Evolutionary conservation across 2,888 invertebrate species (phyloP).

Genomic region (Calameuta pallipes): DNA sequence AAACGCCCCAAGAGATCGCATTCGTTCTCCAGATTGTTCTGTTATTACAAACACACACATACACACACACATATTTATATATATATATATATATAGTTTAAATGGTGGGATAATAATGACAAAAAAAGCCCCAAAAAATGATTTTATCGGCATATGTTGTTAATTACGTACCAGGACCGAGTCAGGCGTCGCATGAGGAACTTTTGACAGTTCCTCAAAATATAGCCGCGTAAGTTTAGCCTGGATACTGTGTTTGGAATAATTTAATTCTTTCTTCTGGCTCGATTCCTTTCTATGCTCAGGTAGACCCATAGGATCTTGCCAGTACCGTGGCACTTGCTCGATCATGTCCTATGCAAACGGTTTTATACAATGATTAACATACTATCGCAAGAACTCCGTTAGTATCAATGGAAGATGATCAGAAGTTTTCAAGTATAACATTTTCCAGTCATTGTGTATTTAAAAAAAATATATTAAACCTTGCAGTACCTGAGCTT

Average conservation of each 20-base stretch:
- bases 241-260: constrained; percentile 61
- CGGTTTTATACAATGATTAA: not conserved
- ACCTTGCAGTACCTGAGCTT: constrained; percentile 55
- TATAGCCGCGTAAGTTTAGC: constrained; percentile 62
- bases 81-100: not conserved
- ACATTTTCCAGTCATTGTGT: not conserved
- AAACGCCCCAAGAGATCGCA: constrained; percentile 82
- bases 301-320: constrained; percentile 29
- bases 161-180: constrained; percentile 57
- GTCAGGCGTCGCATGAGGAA: constrained; percentile 62
- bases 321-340: constrained; percentile 50
- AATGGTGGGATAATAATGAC: no score
- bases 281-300: not conserved
- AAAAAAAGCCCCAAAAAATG: not conserved
- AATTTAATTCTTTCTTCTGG: constrained; percentile 54
- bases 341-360: constrained; percentile 54
- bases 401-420: no score
- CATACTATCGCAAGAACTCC: not conserved
- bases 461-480: not conserved
- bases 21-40: constrained; percentile 64
- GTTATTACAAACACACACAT: constrained; percentile 6
- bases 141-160: constrained; percentile 1
- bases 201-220: constrained; percentile 61
- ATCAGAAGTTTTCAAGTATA: no score
- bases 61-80: no score